Conservation (phyloP, 2,888 invertebrate genomes). For the Yponomeuta sedellus region DNA sequence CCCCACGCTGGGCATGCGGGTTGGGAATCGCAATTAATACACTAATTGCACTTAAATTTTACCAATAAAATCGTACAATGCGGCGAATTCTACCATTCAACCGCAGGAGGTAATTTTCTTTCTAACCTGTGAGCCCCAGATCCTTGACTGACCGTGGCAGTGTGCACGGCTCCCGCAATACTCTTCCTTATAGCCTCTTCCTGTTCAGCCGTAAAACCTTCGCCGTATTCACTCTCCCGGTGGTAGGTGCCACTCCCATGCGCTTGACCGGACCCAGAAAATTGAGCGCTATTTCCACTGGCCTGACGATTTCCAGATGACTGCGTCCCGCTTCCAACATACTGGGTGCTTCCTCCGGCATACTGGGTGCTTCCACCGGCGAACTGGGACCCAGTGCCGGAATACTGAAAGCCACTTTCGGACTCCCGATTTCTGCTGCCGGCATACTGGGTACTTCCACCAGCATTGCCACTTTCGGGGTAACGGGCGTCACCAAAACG, state of each 20-base stretch:
- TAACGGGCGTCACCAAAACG: neutral
- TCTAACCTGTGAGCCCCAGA: constrained; percentile 26
- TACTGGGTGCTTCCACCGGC: neutral
- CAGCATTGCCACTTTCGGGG: too few relatives aligned
- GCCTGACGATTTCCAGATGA: neutral
- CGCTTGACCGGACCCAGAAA: constrained; percentile 23
- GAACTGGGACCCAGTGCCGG: neutral
- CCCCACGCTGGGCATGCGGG: too few relatives aligned
- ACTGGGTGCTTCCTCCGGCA: constrained; percentile 8
- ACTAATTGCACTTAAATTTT: too few relatives aligned
- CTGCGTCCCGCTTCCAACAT: constrained; percentile 6
- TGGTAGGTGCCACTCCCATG: constrained; percentile 22
- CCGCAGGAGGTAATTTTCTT: neutral
- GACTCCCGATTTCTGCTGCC: neutral
- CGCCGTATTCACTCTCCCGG: constrained; percentile 23
- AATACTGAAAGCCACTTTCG: neutral
- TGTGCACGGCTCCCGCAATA: constrained; percentile 34
- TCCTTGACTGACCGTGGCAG: neutral
- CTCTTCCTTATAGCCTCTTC: constrained; percentile 47
- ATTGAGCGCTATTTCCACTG: constrained; percentile 22
- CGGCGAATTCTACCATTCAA: too few relatives aligned
- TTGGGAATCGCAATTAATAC: too few relatives aligned
- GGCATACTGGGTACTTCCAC: neutral
- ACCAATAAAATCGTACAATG: too few relatives aligned
- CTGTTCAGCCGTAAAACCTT: constrained; percentile 46